These are phyloP conservation scores for Tachypleus tridentatus DNA, from an alignment of 1,140 invertebrate species.

Conservation along the genomic window DNA sequence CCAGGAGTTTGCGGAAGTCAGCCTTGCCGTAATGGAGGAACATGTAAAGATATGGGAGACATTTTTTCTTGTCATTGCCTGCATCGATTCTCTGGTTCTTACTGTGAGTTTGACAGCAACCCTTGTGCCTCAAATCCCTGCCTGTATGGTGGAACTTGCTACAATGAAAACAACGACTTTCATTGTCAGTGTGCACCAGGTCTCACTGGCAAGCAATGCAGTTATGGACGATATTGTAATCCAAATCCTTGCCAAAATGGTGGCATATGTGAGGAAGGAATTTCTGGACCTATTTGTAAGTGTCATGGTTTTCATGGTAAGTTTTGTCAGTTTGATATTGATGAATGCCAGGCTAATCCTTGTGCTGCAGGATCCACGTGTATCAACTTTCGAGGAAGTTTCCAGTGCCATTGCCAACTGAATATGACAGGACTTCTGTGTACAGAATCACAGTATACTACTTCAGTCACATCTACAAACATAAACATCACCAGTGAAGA, in stretches of 20 bases:
- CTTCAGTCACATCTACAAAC: conserved; percentile 46
- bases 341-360: conserved; percentile 44
- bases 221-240: conserved; percentile 53
- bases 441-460: conserved; percentile 39
- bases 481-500: conserved; percentile 48
- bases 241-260: conserved; percentile 41
- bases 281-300: conserved; percentile 30
- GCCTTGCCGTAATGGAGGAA: conserved; percentile 74
- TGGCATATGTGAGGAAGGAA: conserved; percentile 39
- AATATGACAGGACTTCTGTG: conserved; percentile 57
- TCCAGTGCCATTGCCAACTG: conserved; percentile 54
- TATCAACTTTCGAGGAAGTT: conserved; percentile 63
- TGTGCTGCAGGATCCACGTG: conserved; percentile 59
- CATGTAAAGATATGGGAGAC: conserved; percentile 36
- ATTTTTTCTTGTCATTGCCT: conserved; percentile 60
- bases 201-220: conserved; percentile 49
- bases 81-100: conserved; percentile 56
- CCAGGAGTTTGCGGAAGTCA: conserved; percentile 74
- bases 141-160: conserved; percentile 63
- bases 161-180: conserved; percentile 30
- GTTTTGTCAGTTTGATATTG: conserved; percentile 31
- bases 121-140: conserved; percentile 83
- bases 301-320: conserved; percentile 32
- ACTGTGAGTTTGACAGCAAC: conserved; percentile 76
- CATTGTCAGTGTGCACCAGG: conserved; percentile 36